phyloP scores from a whole-genome alignment of 2,113 vertebrate species.

The Microtus richardsoni region DNA sequence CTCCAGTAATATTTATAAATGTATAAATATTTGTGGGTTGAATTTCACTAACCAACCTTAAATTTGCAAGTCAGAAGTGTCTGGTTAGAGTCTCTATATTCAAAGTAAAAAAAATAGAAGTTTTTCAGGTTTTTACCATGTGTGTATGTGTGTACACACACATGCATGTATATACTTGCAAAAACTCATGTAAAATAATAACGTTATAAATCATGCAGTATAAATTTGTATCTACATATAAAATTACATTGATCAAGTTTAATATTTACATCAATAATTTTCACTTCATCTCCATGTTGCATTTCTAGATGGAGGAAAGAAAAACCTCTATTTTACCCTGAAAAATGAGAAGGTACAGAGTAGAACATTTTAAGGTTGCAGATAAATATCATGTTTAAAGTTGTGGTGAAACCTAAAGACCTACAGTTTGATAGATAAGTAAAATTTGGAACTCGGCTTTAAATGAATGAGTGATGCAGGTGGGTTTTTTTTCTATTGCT shows the following conservation, averaged over 20 bases:
- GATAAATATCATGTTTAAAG: not conserved
- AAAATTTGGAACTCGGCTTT: not conserved
- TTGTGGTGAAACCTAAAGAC: not conserved
- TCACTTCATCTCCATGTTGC: not conserved
- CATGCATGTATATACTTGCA: not conserved
- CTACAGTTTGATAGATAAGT: not conserved
- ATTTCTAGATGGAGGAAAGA: not conserved
- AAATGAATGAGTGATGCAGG: not conserved
- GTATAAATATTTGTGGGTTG: not conserved
- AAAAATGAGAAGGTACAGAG: not conserved
- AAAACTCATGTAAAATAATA: not conserved
- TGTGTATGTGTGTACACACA: not conserved
- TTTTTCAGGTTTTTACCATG: not conserved
- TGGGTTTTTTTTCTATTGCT: not conserved
- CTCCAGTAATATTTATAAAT: not conserved
- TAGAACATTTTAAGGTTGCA: not conserved
- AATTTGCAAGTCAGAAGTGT: not conserved
- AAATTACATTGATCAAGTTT: not conserved
- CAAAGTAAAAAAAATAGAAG: not conserved
- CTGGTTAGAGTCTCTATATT: not conserved
- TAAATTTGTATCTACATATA: not conserved
- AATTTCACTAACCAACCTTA: not conserved
- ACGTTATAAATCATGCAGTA: not conserved
- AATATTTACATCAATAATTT: not conserved
- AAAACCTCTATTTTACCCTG: fast-evolving